These are phyloP conservation scores for Notolabrus celidotus DNA, from an alignment of 2,797 vertebrate species.

Conservation along the genomic window DNA sequence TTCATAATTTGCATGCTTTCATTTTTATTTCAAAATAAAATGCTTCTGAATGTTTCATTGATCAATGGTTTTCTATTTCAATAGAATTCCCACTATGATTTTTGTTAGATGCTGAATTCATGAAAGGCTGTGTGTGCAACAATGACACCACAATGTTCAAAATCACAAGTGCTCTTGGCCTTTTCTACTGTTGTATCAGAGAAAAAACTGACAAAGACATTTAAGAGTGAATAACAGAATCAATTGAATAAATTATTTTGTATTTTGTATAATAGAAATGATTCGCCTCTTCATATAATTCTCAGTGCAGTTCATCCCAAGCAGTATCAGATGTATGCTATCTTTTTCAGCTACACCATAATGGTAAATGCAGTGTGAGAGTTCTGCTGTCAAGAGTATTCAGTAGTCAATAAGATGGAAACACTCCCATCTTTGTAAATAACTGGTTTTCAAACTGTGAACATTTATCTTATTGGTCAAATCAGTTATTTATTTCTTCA, in stretches of 20 bases:
- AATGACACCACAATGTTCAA: not conserved
- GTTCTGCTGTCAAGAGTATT: not conserved
- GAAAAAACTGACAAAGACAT: not conserved
- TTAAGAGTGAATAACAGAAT: not conserved
- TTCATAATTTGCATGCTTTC: too few relatives aligned
- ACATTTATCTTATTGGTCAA: slow-evolving; percentile 38
- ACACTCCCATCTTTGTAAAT: slow-evolving; percentile 16
- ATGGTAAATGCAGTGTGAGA: not conserved
- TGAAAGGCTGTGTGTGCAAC: not conserved
- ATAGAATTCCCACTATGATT: too few relatives aligned
- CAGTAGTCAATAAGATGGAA: not conserved
- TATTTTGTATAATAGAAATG: not conserved
- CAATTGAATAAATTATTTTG: not conserved
- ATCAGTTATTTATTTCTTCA: slow-evolving; percentile 53
- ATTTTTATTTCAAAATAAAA: too few relatives aligned
- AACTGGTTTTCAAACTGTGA: slow-evolving; percentile 11
- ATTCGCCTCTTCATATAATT: not conserved
- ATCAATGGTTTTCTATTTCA: too few relatives aligned
- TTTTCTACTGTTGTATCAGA: not conserved
- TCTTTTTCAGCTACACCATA: not conserved
- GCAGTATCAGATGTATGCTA: not conserved
- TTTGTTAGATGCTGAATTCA: not conserved
- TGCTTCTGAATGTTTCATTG: too few relatives aligned
- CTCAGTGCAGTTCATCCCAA: not conserved
- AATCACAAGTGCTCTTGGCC: not conserved